Evolutionary conservation across 2,888 invertebrate species (phyloP), one percentile per base, ranked within the genome.

Genomic region (Pyralis farinalis): DNA sequence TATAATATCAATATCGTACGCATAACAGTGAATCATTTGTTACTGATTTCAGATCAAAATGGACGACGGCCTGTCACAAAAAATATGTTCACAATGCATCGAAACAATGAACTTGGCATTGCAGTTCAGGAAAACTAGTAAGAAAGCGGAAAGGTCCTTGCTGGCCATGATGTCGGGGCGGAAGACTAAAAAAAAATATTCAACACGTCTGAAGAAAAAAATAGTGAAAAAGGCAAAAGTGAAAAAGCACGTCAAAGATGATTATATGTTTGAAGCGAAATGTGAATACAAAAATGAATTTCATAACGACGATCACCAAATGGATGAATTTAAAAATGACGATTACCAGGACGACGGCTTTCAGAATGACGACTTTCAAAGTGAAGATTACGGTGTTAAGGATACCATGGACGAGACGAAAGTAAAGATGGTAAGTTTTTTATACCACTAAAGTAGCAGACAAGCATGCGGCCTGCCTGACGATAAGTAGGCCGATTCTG

Each of bases 121-220:
- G 29, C 60, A 56, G 31, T 75, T 69, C 27, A 53, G 73, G 12
- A 69, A 65, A 38, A 63, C 60, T 43, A 65, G 68, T 8, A 53
- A 54, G 12, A 61, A 67, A 9, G 47, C 60, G 0, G 63, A 74
- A 7, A 62, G 55, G 42, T 11, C 48, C 0, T 46, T 70, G 28
- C 11, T 40, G 7, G 28, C 39, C 0, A 37, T 39, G n/a, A 1
- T 32, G 7, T 6, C 34, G 1, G 47, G 44, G 12, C 53, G 44
- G 1, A 62, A 57, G 37, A 40, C 50, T 0, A 67, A 63, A 20
- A 64, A 42, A 25, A 66, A 44, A 48, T 52, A 49, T 12, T 37
- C 36, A 0, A 42, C 47, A 1, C 53, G 57, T 1, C 43, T 47
- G 4, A 16, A 3, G 29, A 25, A 3, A 47, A 39, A 33, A 49